Percentiles rank a stretch among this genome's conserved stretches.
Conservation (phyloP, 2,113 vertebrate species). For the Pavo muticus region DNA sequence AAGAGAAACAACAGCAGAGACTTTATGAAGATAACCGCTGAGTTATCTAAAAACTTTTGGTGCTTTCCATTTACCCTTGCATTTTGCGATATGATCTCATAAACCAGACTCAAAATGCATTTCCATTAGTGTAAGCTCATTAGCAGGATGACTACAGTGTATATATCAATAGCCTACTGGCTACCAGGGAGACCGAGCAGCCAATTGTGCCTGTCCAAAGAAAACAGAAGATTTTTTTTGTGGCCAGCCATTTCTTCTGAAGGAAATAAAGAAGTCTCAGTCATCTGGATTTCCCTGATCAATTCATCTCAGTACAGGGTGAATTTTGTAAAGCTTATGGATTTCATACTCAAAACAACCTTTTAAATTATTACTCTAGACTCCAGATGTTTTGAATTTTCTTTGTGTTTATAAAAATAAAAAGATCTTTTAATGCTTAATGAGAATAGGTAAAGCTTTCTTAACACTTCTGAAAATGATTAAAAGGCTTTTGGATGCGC, state of each 20-base stretch:
- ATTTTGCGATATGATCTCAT: neutral
- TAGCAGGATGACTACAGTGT: neutral
- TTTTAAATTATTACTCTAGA: neutral
- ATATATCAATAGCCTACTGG: neutral
- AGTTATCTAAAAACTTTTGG: conserved; percentile 4
- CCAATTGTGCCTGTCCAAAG: neutral
- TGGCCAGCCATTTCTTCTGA: neutral
- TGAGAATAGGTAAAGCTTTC: neutral
- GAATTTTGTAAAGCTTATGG: neutral
- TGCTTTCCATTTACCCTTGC: conserved; percentile 17
- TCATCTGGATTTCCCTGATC: conserved; percentile 33
- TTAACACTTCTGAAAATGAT: neutral
- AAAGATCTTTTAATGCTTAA: neutral
- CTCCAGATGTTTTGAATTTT: neutral
- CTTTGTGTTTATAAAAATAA: neutral
- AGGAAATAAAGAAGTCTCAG: conserved; percentile 9
- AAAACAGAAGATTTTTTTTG: neutral
- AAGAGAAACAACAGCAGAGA: neutral
- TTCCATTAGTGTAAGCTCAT: neutral
- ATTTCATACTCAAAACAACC: neutral
- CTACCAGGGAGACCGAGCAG: neutral
- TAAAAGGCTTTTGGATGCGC: neutral
- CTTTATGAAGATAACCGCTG: neutral
- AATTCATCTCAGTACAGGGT: neutral
- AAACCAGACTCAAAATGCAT: neutral